These are phyloP conservation scores for Epizoanthus fatuus DNA, from an alignment of 92 coral and sea anemone genomes.

Conservation along the genomic window DNA sequence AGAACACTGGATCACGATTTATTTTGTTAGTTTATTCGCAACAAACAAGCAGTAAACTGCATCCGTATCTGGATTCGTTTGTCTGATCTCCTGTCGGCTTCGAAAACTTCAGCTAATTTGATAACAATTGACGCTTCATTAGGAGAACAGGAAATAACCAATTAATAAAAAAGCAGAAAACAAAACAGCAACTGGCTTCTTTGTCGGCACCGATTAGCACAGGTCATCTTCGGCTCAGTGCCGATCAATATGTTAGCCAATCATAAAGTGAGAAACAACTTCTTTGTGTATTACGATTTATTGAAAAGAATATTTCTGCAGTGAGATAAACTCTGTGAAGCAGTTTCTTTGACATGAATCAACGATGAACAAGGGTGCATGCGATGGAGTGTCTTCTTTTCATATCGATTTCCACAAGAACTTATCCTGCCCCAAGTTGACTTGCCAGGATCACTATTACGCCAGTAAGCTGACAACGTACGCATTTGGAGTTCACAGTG, in stretches of 20 bases:
- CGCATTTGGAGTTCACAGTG: background rate
- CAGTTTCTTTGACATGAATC: conserved; percentile 7
- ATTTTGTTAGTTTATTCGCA: background rate
- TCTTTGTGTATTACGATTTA: background rate
- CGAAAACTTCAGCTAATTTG: background rate
- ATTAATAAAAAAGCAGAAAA: conserved; percentile 15
- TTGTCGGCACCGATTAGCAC: background rate
- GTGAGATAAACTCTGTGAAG: conserved; percentile 11
- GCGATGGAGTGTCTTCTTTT: conserved; percentile 53
- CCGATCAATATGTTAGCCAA: conserved; percentile 3
- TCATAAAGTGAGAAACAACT: too few relatives aligned
- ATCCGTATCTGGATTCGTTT: conserved; percentile 21
- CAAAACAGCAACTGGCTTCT: conserved; percentile 5
- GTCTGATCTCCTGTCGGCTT: conserved; percentile 17
- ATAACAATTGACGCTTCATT: conserved; percentile 19
- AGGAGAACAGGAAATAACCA: conserved; percentile 16
- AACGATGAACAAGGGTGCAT: conserved; percentile 22
- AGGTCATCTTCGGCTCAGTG: conserved; percentile 7
- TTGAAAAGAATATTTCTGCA: background rate
- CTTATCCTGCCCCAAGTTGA: conserved; percentile 47
- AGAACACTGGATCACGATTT: too few relatives aligned
- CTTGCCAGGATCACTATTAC: conserved; percentile 35
- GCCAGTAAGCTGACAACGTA: too few relatives aligned
- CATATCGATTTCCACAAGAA: conserved; percentile 56
- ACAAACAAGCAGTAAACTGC: conserved; percentile 17